Evolutionary conservation across 2,797 vertebrate genomes (phyloP), one percentile per base, ranked within the genome.

Genomic region (Enteromius trimaculatus): DNA sequence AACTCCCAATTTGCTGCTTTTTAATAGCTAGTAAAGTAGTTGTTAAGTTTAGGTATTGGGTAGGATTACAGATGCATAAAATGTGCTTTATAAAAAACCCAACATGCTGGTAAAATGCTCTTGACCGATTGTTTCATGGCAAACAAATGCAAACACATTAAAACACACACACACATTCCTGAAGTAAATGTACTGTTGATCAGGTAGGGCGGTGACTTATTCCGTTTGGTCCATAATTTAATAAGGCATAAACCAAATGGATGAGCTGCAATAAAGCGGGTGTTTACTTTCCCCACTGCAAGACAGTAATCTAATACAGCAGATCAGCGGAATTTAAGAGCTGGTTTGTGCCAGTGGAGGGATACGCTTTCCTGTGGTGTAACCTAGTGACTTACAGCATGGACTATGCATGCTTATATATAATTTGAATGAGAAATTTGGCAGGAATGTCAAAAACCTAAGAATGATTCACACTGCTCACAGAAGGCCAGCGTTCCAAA

Each of bases 161-260:
- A 23, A 47, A 26, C 11, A 5, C 2, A 13, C n/a, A n/a, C n/a
- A n/a, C 3, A 68, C 39, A 34, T 3, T n/a, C 16, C 42, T 72
- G 26, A 55, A 37, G 71, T 77, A 53, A 53, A 71, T 81, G 82
- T 74, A 80, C 82, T 76, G 82, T 85, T 84, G 88, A 82, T 88
- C 87, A 75, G 49, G 49, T 55, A 16, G 6, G 21, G 39, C 1
- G 2, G 1, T 87, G 89, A 88, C 78, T 86, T 91, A 85, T 77
- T 87, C 86, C 85, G 81, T 79, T 80, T 91, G 88, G 84, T 90
- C 87, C 85, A 91, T 91, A 90, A 92, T 92, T 90, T 91, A 91
- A 93, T 92, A 92, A 92, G 86, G 86, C 84, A 90, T 90, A 90
- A 92, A 91, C 87, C 90, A 89, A 93, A 92, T 90, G 87, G 90